Evolutionary conservation across 2,888 invertebrate species (phyloP).

Genomic region (Apocheima hispidaria): DNA sequence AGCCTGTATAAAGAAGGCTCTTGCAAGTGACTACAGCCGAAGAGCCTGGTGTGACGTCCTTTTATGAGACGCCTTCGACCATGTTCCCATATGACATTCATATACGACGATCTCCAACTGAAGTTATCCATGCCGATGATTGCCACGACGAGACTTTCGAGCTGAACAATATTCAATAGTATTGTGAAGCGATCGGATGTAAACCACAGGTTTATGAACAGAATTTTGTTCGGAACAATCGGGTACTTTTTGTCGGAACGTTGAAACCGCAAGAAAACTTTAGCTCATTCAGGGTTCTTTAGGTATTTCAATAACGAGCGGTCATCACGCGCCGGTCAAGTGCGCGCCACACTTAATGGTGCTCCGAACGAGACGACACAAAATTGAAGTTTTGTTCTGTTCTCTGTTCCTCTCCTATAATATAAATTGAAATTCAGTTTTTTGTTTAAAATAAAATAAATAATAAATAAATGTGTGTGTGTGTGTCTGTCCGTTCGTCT

Average conservation of each 20-base stretch:
- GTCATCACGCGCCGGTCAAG: constrained; percentile 21
- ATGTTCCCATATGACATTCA: too few species aligned
- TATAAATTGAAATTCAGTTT: too few species aligned
- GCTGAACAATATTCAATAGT: not conserved
- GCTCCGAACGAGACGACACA: not conserved
- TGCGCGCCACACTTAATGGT: not conserved
- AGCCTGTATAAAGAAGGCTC: too few species aligned
- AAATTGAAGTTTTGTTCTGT: too few species aligned
- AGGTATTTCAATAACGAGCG: constrained; percentile 40
- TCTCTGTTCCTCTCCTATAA: too few species aligned
- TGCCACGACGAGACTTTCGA: not conserved
- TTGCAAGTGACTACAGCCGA: too few species aligned
- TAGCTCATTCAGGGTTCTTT: constrained; percentile 18
- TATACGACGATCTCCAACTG: too few species aligned
- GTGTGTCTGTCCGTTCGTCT: too few species aligned
- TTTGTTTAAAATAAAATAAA: too few species aligned
- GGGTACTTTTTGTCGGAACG: not conserved
- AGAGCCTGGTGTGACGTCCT: too few species aligned
- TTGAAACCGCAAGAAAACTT: constrained; percentile 19
- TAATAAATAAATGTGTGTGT: too few species aligned
- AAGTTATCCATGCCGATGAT: not conserved
- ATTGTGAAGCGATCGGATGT: not conserved
- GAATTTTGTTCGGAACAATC: not conserved
- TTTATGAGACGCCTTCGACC: too few species aligned
- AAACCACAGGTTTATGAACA: not conserved